Percentiles rank a stretch among this genome's conserved stretches.
phyloP scores from a whole-genome alignment of 2,888 invertebrate genomes.

The Galerucella calmariensis region DNA sequence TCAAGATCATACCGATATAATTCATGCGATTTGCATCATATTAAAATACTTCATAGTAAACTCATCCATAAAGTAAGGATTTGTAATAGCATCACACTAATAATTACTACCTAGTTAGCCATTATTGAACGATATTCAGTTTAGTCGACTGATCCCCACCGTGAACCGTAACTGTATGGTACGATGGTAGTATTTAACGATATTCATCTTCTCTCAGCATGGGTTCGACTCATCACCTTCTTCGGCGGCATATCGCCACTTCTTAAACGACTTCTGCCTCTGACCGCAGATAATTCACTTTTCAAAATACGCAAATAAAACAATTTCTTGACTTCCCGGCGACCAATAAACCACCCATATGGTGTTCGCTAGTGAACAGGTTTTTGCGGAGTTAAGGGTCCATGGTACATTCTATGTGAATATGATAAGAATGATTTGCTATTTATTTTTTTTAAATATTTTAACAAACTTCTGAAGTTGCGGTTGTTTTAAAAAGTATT shows the following conservation, averaged over 20 bases:
- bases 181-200: conserved; percentile 38
- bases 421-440: neutral
- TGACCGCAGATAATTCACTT: conserved; percentile 47
- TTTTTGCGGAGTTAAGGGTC: conserved; percentile 21
- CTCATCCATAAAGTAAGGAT: neutral
- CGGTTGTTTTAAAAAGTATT: too few relatives aligned
- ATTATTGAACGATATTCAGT: conserved; percentile 18
- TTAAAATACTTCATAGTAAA: neutral
- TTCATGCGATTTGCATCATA: neutral
- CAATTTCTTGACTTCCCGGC: conserved; percentile 40
- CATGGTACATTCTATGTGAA: conserved; percentile 1
- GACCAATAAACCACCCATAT: conserved; percentile 44
- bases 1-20: neutral
- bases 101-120: conserved; percentile 8
- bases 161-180: conserved; percentile 10
- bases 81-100: neutral
- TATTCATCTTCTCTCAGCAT: conserved; percentile 54
- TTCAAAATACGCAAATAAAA: conserved; percentile 47
- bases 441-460: too few relatives aligned
- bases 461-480: too few relatives aligned
- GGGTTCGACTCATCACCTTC: conserved; percentile 54
- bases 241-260: conserved; percentile 53
- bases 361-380: conserved; percentile 27
- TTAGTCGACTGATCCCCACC: conserved; percentile 8
- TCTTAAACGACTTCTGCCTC: conserved; percentile 54